Evolutionary conservation across 2,797 vertebrate genomes (phyloP).

Genomic region (Remorina albescens): DNA sequence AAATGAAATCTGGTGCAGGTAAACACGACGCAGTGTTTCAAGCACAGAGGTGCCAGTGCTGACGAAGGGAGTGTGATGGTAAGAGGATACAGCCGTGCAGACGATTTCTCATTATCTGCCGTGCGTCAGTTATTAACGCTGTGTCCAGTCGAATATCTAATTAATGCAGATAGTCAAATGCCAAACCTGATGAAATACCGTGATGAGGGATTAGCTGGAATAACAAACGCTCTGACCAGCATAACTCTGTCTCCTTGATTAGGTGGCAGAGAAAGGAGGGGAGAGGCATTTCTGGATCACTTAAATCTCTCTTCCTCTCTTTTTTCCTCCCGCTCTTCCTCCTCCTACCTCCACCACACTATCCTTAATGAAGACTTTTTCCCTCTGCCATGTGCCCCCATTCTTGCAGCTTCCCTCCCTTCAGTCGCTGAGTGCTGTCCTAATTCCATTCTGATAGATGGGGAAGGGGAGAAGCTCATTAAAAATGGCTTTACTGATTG

Average conservation of each 20-base stretch:
- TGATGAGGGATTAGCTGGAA: conserved; percentile 79
- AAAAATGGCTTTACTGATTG: conserved; percentile 75
- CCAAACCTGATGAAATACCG: conserved; percentile 78
- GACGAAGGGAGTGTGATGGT: conserved; percentile 38
- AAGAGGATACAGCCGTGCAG: conserved; percentile 37
- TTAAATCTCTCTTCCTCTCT: conserved; percentile 41
- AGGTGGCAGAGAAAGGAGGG: conserved; percentile 48
- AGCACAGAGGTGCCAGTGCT: conserved; percentile 30
- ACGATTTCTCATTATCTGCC: conserved; percentile 68
- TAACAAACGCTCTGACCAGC: conserved; percentile 74
- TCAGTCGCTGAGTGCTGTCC: conserved; percentile 68
- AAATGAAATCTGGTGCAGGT: conserved; percentile 65
- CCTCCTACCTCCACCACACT: conserved; percentile 59
- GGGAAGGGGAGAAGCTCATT: conserved; percentile 73
- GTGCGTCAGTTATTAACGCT: conserved; percentile 65
- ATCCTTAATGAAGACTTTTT: conserved; percentile 75
- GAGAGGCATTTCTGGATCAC: conserved; percentile 56
- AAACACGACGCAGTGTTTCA: conserved; percentile 54
- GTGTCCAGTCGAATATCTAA: conserved; percentile 71
- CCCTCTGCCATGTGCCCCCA: conserved; percentile 64
- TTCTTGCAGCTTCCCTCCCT: conserved; percentile 67
- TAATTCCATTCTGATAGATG: conserved; percentile 77
- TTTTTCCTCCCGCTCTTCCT: conserved; percentile 9
- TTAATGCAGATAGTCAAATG: conserved; percentile 82
- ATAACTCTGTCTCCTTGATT: conserved; percentile 77